phyloP scores from a whole-genome alignment of 1,140 invertebrate genomes.

The Augochlora pura region DNA sequence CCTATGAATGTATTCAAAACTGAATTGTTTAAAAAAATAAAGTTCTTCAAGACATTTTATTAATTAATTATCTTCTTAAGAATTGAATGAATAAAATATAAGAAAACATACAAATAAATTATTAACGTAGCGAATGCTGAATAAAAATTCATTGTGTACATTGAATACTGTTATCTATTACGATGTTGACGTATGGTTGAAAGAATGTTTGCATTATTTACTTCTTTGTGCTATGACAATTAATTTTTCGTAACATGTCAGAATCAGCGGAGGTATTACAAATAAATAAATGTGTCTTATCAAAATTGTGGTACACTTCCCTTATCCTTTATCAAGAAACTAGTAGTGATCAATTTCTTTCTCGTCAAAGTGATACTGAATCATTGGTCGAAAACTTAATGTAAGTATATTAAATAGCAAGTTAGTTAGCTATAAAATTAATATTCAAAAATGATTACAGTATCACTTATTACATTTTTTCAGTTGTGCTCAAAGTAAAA shows the following conservation, averaged over 20 bases:
- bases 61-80: not conserved
- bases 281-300: conserved; percentile 49
- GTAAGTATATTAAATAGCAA: conserved; percentile 36
- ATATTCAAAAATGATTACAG: not conserved
- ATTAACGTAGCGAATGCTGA: not conserved
- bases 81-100: not conserved
- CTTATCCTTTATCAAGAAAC: conserved; percentile 28
- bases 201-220: not conserved
- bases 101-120: not conserved
- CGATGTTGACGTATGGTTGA: not conserved
- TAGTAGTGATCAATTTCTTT: not conserved
- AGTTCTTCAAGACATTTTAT: not conserved
- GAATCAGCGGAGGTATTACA: conserved; percentile 15
- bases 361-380: conserved; percentile 21
- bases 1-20: no score
- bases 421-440: not conserved
- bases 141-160: not conserved
- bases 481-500: conserved; percentile 27
- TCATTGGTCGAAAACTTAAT: conserved; percentile 23
- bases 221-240: conserved; percentile 1
- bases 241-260: conserved; percentile 41
- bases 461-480: not conserved
- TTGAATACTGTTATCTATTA: not conserved
- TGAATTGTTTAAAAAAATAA: not conserved
- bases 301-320: conserved; percentile 58